Base-by-base conservation (phyloP, 1,140 invertebrate species). In the Physella acuta region DNA sequence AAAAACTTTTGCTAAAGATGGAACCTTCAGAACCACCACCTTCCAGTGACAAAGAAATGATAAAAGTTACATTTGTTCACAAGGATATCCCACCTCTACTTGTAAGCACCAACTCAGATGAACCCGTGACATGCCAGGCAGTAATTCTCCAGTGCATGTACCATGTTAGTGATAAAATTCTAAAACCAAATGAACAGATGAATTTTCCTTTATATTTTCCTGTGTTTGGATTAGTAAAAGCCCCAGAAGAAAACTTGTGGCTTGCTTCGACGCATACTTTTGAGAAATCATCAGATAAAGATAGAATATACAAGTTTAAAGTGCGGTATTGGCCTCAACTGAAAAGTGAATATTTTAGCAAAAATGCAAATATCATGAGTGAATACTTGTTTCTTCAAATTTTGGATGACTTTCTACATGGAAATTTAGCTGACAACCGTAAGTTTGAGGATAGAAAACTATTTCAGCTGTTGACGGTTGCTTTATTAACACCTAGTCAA, bases 331-430 rank as follows among this genome's bases (percentile, higher is more conserved):
- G 56, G 20, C 56, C 56, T n/a, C 56, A 20, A 34, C 31, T 20
- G 56, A 58, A 24, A 11, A 58, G 56, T 58, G n/a, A n/a, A n/a
- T n/a, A n/a, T n/a, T n/a, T n/a, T n/a, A n/a, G n/a, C n/a, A 34
- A 8, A 33, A 2, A 34, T 30, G 36, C 52, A 30, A 58, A 33
- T 58, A 17, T 58, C 31, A 61, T 39, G 36, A 28, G 33, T 24
- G 59, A 61, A 28, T 61, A 61, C 24, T 39, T 61, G 17, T 61
- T 61, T 17, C 17, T 61, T 37, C 59, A 61, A 61, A 61, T 34
- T 11, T n/a, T 61, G 1, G 59, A 61, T 39, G 59, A 61, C 26
- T 61, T 61, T 39, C 59, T 61, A 24, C 36, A 24, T 17, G 36
- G 59, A 2, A 17, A 31, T 3, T 34, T 61, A 1, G 59, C 34